Evolutionary conservation across 2,888 invertebrate species (phyloP).

Genomic region (Lacanobia wlatinum): DNA sequence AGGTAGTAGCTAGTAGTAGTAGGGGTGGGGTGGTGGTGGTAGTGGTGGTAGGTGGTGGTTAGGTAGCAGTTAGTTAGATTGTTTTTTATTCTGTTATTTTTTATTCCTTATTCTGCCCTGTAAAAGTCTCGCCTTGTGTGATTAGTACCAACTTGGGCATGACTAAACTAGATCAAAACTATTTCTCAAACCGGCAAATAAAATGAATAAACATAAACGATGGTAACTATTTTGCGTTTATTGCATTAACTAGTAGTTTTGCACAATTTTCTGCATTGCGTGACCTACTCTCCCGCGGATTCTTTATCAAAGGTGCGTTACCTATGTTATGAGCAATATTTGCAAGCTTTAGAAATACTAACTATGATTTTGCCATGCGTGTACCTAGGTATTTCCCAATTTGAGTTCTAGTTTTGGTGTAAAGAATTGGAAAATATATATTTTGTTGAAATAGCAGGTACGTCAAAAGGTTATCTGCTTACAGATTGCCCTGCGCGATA

Average conservation of each 20-base stretch:
- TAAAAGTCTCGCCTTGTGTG: no score
- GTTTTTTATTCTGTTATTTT: no score
- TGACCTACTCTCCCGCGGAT: neutral
- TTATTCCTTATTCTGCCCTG: no score
- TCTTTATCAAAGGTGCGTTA: neutral
- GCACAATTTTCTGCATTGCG: conserved; percentile 14
- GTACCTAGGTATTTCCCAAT: neutral
- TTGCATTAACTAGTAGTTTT: conserved; percentile 12
- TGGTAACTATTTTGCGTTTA: neutral
- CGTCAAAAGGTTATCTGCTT: no score
- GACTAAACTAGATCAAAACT: neutral
- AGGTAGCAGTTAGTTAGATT: no score
- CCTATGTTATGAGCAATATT: neutral
- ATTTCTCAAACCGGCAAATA: conserved; percentile 4
- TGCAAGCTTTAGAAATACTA: neutral
- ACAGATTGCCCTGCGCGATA: no score
- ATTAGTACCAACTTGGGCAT: neutral
- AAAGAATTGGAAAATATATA: no score
- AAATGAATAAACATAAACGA: neutral
- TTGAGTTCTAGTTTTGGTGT: conserved; percentile 9
- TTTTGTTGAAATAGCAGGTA: no score
- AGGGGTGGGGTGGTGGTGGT: no score
- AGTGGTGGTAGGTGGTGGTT: no score
- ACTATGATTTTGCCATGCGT: neutral
- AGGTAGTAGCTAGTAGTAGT: no score